Conservation (phyloP, 64 coral and sea anemone genomes). For the Platygyra sinensis region DNA sequence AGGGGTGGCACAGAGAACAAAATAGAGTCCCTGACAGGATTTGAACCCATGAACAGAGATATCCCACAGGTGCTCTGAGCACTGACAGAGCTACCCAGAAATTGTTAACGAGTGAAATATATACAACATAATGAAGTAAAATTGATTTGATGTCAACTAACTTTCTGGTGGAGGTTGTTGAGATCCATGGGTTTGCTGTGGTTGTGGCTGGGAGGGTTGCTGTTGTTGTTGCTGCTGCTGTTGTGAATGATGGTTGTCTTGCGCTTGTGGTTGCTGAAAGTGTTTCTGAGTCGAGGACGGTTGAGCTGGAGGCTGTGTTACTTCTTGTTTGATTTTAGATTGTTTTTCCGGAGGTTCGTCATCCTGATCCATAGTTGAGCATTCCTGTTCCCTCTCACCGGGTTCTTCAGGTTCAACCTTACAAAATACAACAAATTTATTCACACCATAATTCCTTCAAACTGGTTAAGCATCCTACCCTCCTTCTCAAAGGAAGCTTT, state of each 20-base stretch:
- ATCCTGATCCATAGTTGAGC: conserved; percentile 84
- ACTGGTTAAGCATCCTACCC: not conserved
- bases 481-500: not conserved
- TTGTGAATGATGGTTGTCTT: conserved; percentile 13
- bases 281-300: not conserved
- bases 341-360: conserved; percentile 56
- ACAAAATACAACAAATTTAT: not conserved
- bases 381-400: conserved; percentile 51
- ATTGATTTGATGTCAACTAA: not conserved
- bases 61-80: no score
- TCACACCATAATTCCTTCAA: not conserved
- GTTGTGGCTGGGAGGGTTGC: not conserved
- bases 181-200: conserved; percentile 26
- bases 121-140: not conserved
- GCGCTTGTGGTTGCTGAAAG: not conserved
- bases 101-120: not conserved
- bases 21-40: no score
- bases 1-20: no score
- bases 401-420: conserved; percentile 90
- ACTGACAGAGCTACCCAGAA: no score
- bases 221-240: not conserved
- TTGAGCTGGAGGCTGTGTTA: not conserved
- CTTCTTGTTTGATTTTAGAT: conserved; percentile 59
- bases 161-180: conserved; percentile 39
- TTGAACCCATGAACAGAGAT: no score